Conservation (phyloP, 2,113 vertebrate genomes). For the Psilopogon haemacephalus region DNA sequence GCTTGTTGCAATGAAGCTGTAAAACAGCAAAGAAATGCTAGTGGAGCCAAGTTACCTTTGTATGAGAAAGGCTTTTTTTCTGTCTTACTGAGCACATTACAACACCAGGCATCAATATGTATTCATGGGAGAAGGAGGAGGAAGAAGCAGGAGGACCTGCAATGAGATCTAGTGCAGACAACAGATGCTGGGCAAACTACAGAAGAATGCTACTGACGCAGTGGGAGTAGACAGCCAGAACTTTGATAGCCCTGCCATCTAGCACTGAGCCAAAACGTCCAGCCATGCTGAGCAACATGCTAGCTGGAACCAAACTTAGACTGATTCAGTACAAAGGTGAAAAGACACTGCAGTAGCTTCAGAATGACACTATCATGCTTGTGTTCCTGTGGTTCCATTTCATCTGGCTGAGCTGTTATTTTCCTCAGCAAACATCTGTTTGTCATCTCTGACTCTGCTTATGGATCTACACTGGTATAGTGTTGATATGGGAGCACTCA, state of each 20-base stretch:
- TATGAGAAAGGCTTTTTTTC: background rate
- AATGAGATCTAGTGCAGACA: background rate
- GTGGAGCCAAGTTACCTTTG: background rate
- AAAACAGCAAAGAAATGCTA: background rate
- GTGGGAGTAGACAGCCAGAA: background rate
- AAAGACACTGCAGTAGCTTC: background rate
- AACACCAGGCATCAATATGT: background rate
- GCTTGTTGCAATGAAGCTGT: background rate
- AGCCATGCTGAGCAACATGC: background rate
- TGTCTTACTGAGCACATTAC: background rate
- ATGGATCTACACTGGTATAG: background rate
- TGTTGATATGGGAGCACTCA: background rate
- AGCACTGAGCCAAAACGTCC: background rate
- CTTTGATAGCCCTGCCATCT: accelerated
- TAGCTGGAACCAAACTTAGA: background rate
- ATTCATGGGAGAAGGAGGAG: background rate
- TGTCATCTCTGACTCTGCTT: constrained; percentile 23
- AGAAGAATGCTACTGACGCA: background rate
- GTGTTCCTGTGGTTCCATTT: background rate
- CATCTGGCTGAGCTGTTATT: background rate
- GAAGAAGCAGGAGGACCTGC: background rate
- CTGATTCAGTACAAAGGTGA: background rate
- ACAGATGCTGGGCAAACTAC: background rate
- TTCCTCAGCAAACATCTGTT: constrained; percentile 24
- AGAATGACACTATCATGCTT: background rate